phyloP scores from a whole-genome alignment of 2,113 vertebrate species.

The Litocranius walleri region DNA sequence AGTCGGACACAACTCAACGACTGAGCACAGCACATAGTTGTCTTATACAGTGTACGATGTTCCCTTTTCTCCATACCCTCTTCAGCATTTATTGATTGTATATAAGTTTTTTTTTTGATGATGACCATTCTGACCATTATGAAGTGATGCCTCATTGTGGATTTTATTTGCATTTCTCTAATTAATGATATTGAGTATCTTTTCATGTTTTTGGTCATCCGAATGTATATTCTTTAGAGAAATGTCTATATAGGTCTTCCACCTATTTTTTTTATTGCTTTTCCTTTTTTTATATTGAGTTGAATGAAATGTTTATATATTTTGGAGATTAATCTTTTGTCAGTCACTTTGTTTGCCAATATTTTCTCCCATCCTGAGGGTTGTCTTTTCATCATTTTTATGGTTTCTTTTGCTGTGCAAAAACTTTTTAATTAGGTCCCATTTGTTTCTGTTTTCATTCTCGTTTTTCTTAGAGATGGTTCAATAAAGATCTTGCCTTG shows the following conservation, averaged over 20 bases:
- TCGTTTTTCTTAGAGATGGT: background rate
- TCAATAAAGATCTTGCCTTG: background rate
- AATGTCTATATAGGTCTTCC: background rate
- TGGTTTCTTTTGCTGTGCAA: background rate
- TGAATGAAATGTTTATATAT: background rate
- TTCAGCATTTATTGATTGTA: background rate
- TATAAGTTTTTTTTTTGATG: background rate
- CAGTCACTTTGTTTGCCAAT: background rate
- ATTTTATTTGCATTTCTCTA: background rate
- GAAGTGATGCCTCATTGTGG: background rate
- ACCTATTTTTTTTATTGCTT: background rate
- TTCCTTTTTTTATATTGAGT: background rate
- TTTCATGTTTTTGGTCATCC: background rate
- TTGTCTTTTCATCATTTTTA: background rate
- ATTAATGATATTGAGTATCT: background rate
- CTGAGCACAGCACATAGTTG: background rate
- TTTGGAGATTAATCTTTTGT: background rate
- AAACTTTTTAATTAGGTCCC: background rate
- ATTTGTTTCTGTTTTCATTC: background rate
- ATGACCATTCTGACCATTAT: background rate
- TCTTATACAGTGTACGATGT: background rate
- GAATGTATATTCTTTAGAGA: background rate
- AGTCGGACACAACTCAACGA: fast-evolving
- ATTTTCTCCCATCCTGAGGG: background rate
- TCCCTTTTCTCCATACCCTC: background rate